These are phyloP conservation scores for Hyposmocoma kahamanoa DNA, from an alignment of 1,140 invertebrate species.

Conservation along the genomic window DNA sequence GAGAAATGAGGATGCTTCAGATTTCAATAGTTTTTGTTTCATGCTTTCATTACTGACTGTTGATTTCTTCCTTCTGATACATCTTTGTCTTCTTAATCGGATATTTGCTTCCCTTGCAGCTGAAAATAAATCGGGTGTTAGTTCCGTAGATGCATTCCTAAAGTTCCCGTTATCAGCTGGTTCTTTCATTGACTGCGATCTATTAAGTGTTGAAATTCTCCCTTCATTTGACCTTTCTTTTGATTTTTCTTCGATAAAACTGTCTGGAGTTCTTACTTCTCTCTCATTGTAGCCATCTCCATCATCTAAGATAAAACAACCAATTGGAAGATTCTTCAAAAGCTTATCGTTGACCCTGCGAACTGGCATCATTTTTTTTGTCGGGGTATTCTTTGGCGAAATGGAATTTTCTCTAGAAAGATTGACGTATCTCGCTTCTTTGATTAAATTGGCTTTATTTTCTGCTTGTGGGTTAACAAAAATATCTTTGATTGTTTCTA, in stretches of 20 bases:
- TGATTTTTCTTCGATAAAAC: conserved; percentile 23
- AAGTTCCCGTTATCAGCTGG: conserved; percentile 31
- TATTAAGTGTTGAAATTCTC: conserved; percentile 26
- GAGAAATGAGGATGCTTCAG: conserved; percentile 35
- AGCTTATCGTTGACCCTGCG: conserved; percentile 51
- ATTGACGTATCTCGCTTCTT: conserved; percentile 59
- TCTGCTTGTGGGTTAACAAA: conserved; percentile 60
- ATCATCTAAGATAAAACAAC: conserved; percentile 62
- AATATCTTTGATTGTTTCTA: conserved; percentile 47
- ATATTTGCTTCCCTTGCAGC: conserved; percentile 30
- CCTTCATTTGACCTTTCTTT: conserved; percentile 16
- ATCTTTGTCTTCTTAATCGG: conserved; percentile 52
- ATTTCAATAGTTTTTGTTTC: conserved; percentile 34
- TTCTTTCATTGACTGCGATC: conserved; percentile 54
- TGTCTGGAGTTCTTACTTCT: conserved; percentile 59
- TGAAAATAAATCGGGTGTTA: conserved; percentile 50
- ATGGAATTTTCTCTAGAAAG: conserved; percentile 61
- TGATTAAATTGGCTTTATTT: conserved; percentile 57
- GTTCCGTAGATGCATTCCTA: conserved; percentile 44
- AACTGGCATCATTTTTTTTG: conserved; percentile 46
- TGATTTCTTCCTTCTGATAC: conserved; percentile 63
- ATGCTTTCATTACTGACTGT: conserved; percentile 55
- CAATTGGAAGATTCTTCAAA: conserved; percentile 58
- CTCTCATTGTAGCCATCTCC: conserved; percentile 63
- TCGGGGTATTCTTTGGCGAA: conserved; percentile 53